Conservation (phyloP, 2,113 vertebrate species). For the Tychaedon coryphoeus region DNA sequence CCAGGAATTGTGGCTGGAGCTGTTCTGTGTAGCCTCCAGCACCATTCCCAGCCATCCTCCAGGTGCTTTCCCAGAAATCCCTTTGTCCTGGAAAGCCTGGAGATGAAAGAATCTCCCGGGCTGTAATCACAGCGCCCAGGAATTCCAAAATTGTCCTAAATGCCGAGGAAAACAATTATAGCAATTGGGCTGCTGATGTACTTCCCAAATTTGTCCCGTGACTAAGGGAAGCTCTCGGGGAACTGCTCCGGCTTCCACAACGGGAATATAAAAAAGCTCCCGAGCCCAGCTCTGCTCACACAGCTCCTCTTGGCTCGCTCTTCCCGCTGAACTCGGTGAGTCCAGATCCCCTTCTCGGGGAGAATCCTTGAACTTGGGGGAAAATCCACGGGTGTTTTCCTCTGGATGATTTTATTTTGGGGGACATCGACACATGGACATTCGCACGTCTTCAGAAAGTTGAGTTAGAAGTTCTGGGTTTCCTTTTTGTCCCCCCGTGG, state of each 20-base stretch:
- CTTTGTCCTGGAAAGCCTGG: neutral
- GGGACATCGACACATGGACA: fast-evolving
- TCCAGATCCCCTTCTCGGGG: fast-evolving
- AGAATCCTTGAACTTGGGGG: neutral
- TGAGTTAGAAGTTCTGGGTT: neutral
- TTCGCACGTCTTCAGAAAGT: neutral
- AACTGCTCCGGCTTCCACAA: neutral
- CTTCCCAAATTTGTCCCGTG: neutral
- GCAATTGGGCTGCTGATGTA: constrained; percentile 32
- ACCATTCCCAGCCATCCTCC: neutral
- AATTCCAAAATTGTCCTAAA: constrained; percentile 22
- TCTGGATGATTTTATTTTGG: neutral
- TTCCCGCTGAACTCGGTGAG: neutral
- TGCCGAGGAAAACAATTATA: neutral
- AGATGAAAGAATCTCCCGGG: neutral
- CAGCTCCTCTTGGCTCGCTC: neutral
- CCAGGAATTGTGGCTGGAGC: neutral
- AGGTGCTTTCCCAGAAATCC: neutral
- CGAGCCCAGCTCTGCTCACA: neutral
- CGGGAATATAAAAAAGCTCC: constrained; percentile 1
- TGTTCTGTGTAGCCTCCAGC: neutral
- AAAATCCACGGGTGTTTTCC: neutral
- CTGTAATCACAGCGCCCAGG: neutral
- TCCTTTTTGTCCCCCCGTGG: neutral
- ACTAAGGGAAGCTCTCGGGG: neutral